Evolutionary conservation across 1,140 invertebrate species (phyloP).

Genomic region (Andricus grossulariae): DNA sequence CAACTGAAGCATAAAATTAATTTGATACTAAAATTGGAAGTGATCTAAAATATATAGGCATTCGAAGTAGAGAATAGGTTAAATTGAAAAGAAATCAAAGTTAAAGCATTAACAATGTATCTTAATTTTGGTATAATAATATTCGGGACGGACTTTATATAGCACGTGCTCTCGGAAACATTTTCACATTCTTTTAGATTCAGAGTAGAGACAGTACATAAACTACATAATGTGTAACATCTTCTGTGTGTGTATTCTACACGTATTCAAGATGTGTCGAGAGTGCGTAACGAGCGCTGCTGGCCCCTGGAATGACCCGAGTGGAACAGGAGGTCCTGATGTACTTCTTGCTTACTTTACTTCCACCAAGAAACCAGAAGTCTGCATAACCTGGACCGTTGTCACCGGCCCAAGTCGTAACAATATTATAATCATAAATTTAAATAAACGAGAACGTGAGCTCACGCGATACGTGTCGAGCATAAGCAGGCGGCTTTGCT

Average conservation of each 20-base stretch:
- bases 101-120: no score
- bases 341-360: constrained; percentile 32
- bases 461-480: constrained; percentile 55
- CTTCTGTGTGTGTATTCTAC: not conserved
- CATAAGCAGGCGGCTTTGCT: constrained; percentile 47
- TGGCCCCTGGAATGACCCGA: constrained; percentile 45
- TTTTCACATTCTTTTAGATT: no score
- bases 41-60: no score
- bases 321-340: not conserved
- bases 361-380: constrained; percentile 41
- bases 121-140: no score
- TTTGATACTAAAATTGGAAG: no score
- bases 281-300: constrained; percentile 55
- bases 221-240: constrained; percentile 9
- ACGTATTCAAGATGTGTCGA: constrained; percentile 39
- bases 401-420: constrained; percentile 50
- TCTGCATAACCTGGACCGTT: constrained; percentile 35
- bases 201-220: not conserved
- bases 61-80: no score
- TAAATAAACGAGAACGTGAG: constrained; percentile 57
- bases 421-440: constrained; percentile 59
- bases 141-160: no score
- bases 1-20: no score
- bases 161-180: no score
- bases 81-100: no score